Base-by-base conservation (phyloP, 1,140 invertebrate species). In the Papilio xuthus region DNA sequence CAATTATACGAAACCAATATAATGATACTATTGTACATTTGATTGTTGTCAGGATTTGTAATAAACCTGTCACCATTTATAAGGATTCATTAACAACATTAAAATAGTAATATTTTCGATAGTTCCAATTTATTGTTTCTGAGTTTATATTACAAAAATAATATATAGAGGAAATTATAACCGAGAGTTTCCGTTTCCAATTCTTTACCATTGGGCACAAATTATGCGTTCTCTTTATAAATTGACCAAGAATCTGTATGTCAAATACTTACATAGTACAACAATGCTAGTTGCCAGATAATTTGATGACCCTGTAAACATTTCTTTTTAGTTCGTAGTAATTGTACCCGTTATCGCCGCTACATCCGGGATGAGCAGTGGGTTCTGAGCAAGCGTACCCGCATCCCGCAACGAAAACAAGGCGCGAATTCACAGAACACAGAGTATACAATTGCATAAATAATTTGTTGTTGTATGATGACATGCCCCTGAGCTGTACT, bases 301-400 rank as follows among this genome's bases (percentile, higher is more conserved):
- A 60, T 60, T 60, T 60, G 23, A 28, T 28, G 60, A 28, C 26
- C 60, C 60, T 67, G 60, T 67, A 67, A 67, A 67, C 60, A 67
- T 32, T 67, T 67, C 60, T 67, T 67, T 67, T 67, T 28, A 67
- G 26, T 73, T 73, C 71, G 20, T 73, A 42, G 42, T 73, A 73
- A 73, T 47, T 42, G 71, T 47, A 47, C n/a, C 20, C 41, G 42
- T 50, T 73, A 73, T 73, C 71, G 23, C 20, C 4, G 20, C n/a
- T 18, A 71, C 70, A 71, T 71, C 70, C 70, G 18, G 70, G 41
- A 71, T 44, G 70, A 42, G 70, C 56, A 23, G 53, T 23, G n/a
- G n/a, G 53, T n/a, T 56, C 53, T 10, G 53, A n/a, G 53, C 53
- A n/a, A n/a, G n/a, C 2, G 60, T 12, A 26, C 60, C 60, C 26